These are phyloP conservation scores for Chaetogeoica ovagalla DNA, from an alignment of 2,888 invertebrate genomes.

Conservation along the genomic window DNA sequence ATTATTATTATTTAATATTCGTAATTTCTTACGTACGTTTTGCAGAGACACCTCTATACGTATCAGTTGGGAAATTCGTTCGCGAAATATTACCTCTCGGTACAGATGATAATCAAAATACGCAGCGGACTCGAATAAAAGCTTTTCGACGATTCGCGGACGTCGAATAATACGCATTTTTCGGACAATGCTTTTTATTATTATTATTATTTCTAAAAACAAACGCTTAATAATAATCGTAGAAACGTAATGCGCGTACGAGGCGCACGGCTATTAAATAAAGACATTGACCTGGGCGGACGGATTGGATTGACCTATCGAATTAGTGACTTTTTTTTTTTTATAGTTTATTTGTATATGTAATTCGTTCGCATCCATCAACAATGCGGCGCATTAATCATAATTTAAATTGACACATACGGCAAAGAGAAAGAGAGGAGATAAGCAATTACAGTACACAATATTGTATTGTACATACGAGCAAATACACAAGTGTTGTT, in stretches of 20 bases:
- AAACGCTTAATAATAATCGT: constrained; percentile 27
- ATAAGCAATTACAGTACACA: too few species aligned
- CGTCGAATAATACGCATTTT: too few species aligned
- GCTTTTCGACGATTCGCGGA: too few species aligned
- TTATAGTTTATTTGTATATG: not conserved
- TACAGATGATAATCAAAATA: too few species aligned
- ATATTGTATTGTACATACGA: too few species aligned
- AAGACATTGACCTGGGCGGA: constrained; percentile 40
- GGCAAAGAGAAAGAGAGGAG: constrained; percentile 9
- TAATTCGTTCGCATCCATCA: constrained; percentile 27
- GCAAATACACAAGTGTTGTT: too few species aligned
- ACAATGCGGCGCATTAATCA: constrained; percentile 41
- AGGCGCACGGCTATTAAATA: constrained; percentile 8
- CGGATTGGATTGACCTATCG: constrained; percentile 47
- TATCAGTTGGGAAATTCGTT: too few species aligned
- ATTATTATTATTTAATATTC: too few species aligned
- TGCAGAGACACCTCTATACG: too few species aligned
- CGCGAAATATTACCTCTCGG: too few species aligned
- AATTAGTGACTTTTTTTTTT: constrained; percentile 22
- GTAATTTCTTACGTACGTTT: too few species aligned
- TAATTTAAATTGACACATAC: constrained; percentile 37
- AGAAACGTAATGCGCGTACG: not conserved
- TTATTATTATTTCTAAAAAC: constrained; percentile 8
- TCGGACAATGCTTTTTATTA: not conserved
- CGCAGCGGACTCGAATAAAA: too few species aligned